phyloP scores from a whole-genome alignment of 2,888 invertebrate genomes.

The Priocnemis perturbator region DNA sequence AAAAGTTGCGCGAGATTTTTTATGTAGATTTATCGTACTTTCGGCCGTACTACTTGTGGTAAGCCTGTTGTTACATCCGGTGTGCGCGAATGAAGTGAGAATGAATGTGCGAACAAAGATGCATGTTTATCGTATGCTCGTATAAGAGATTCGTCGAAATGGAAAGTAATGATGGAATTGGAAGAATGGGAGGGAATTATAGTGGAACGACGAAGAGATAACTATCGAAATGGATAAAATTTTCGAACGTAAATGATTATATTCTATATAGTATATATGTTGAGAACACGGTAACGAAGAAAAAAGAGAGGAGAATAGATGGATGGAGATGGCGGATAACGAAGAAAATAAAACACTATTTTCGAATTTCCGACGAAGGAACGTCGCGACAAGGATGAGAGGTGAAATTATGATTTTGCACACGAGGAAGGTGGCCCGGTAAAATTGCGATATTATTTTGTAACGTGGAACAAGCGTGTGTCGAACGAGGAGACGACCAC shows the following conservation, averaged over 20 bases:
- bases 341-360: not conserved
- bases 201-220: slow-evolving; percentile 20
- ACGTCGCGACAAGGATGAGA: no score
- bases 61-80: slow-evolving; percentile 34
- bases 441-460: not conserved
- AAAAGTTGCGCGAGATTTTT: slow-evolving; percentile 34
- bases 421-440: not conserved
- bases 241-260: slow-evolving; percentile 58
- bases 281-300: slow-evolving; percentile 23
- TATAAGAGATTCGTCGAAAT: slow-evolving; percentile 25
- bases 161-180: slow-evolving; percentile 32
- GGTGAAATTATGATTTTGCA: no score
- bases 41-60: slow-evolving; percentile 44
- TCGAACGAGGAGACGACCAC: slow-evolving; percentile 18
- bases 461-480: not conserved
- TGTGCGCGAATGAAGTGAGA: slow-evolving; percentile 15
- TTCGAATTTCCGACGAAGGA: no score
- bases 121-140: slow-evolving; percentile 15
- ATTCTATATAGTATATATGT: slow-evolving; percentile 47
- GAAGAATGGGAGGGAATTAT: slow-evolving; percentile 19
- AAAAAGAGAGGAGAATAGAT: slow-evolving; percentile 21
- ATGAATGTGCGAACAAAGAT: slow-evolving; percentile 7
- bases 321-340: not conserved
- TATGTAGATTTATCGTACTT: slow-evolving; percentile 40
- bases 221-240: slow-evolving; percentile 39